These are phyloP conservation scores for Ormia ochracea DNA, from an alignment of 2,888 invertebrate genomes.

Conservation along the genomic window DNA sequence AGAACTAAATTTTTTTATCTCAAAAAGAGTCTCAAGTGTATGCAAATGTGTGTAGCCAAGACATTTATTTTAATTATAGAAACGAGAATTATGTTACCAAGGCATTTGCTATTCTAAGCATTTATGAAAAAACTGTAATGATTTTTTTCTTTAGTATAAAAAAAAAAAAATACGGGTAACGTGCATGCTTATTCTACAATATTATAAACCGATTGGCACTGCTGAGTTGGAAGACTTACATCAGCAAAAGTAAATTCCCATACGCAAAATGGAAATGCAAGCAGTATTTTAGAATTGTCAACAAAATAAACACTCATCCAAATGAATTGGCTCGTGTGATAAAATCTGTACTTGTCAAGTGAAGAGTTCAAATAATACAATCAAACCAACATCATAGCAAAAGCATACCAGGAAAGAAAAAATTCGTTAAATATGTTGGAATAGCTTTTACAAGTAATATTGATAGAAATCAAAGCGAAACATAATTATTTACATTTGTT, in stretches of 20 bases:
- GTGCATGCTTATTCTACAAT: not conserved
- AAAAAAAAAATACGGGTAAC: not conserved
- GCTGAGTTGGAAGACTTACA: slow-evolving; percentile 44
- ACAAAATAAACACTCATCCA: slow-evolving; percentile 38
- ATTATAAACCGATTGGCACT: slow-evolving; percentile 6
- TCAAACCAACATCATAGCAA: too few species aligned
- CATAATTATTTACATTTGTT: too few species aligned
- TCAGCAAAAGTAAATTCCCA: not conserved
- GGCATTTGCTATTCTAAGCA: too few species aligned
- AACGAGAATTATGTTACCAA: too few species aligned
- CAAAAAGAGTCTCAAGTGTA: too few species aligned
- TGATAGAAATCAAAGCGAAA: too few species aligned
- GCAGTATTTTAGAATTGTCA: not conserved
- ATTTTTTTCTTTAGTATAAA: not conserved
- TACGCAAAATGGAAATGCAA: not conserved
- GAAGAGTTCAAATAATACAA: slow-evolving; percentile 17
- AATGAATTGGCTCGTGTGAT: slow-evolving; percentile 1
- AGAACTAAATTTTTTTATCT: too few species aligned
- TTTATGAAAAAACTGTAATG: not conserved
- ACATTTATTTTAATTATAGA: too few species aligned
- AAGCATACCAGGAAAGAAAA: too few species aligned
- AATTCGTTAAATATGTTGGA: too few species aligned
- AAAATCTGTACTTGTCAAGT: slow-evolving; percentile 36
- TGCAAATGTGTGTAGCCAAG: too few species aligned
- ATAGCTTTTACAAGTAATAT: too few species aligned